Evolutionary conservation across 2,113 vertebrate species (phyloP), one percentile per base, ranked within the genome.

Genomic region (Coturnix japonica): DNA sequence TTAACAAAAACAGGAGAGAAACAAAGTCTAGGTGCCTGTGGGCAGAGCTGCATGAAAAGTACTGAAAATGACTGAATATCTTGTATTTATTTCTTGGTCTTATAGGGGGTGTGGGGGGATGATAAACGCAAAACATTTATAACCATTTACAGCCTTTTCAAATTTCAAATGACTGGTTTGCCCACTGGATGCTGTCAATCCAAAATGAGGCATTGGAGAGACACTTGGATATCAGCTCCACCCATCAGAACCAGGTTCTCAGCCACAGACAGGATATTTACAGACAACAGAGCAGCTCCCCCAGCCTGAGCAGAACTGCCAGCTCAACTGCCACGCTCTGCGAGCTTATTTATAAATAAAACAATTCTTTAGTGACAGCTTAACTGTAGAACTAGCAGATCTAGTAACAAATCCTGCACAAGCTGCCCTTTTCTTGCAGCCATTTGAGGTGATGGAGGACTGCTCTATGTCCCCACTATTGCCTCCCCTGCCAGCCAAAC

Each of bases 221-320:
- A 43, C 33, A 30, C 46, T 18, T 49, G 22, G 84, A 6, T 54
- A 77, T 9, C 37, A 35, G 31, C 26, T 59, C 51, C 18, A 31
- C 17, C 77, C 23, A 7, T 3, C 31, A 64, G 25, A 70, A 54
- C 16, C 56, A 81, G 59, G 7, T 11, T 30, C 33, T 46, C 64
- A 70, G 30, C 7, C 28, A 63, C 1, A 30, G 11, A 54, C 8
- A 49, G 31, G 23, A 13, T 59, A 73, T 71, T 77, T 88, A n/a
- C 60, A 71, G 35, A 86, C 22, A 6, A 31, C 5, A 4, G 60
- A 86, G 43, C 14, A 44, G 46, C 20, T 92, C 35, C 7, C 80
- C 64, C 69, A 64, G 76, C 30, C 47, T 46, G 33, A 83, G 33
- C 26, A 77, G 69, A 93, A 64, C 26, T 57, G 80, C 57, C 73